Evolutionary conservation across 2,888 invertebrate genomes (phyloP), one percentile per base, ranked within the genome.

Genomic region (Euspilapteryx auroguttella): DNA sequence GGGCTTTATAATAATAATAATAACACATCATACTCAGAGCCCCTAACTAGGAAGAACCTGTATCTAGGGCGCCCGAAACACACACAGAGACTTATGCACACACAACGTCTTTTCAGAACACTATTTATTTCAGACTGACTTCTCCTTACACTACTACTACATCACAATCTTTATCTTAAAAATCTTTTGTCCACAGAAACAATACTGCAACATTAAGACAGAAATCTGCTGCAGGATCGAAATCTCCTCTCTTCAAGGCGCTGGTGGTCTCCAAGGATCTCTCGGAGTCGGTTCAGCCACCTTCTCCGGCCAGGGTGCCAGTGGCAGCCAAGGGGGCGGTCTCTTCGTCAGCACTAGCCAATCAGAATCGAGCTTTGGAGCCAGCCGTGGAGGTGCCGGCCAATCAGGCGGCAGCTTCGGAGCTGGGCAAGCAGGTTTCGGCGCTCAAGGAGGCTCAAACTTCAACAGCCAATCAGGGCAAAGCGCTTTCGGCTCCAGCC

Each of bases 191-290:
- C n/a, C n/a, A n/a, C 58, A 75, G 73, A 71, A 68, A 37, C 68
- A 71, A 30, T 73, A 66, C 49, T 77, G 77, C 61, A 71, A 63
- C 42, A 45, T 53, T 2, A 53, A 56, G 3, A 61, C 59, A 0
- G 77, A 77, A 47, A 57, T 71, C 32, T 77, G 77, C 63, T 77
- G 77, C 54, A 56, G 69, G 31, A 47, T 75, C 25, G 71, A 69
- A 33, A 44, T 57, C 8, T 40, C 57, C 13, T 40, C 54, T 2
- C 34, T 54, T 0, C 34, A 47, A 14, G 59, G 61, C 1, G 47
- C 49, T 21, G 49, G 49, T 11, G 45, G 39, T 28, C 38, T 52
- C 8, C 57, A 62, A 28, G 55, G 56, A 1, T 49, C 54, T 8
- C 43, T 55, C 2, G 59, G 61, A 30, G 47, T 54, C 0, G 62